phyloP scores from a whole-genome alignment of 2,113 vertebrate species.

The Natator depressus region DNA sequence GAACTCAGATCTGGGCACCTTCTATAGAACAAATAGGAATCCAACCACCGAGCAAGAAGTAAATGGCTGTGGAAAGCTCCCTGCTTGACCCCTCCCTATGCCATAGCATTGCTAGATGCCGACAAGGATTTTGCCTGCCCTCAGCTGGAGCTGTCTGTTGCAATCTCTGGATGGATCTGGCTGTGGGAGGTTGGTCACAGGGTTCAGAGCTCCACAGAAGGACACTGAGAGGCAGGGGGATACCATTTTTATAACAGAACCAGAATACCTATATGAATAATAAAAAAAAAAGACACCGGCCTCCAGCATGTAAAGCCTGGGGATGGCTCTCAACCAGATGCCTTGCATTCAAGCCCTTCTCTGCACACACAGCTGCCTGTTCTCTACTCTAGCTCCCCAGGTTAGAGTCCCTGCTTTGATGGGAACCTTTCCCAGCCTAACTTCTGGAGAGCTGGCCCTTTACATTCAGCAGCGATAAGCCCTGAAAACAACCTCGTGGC shows the following conservation, averaged over 20 bases:
- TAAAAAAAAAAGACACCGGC: too few species aligned
- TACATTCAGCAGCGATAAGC: neutral
- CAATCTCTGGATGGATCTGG: neutral
- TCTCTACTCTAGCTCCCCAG: rapidly evolving
- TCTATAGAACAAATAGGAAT: neutral
- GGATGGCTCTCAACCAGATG: too few species aligned
- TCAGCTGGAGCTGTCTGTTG: neutral
- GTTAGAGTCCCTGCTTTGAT: neutral
- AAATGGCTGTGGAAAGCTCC: neutral
- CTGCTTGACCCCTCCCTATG: too few species aligned
- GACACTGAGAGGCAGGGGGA: rapidly evolving
- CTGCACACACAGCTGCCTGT: neutral
- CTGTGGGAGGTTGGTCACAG: neutral
- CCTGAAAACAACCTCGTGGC: neutral
- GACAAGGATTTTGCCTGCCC: neutral
- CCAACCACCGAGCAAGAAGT: neutral
- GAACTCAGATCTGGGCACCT: neutral
- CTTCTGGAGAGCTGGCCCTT: neutral
- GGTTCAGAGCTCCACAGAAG: neutral
- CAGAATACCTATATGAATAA: too few species aligned
- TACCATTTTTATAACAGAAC: too few species aligned
- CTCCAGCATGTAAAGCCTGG: neutral
- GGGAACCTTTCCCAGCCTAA: rapidly evolving
- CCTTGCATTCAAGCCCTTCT: rapidly evolving
- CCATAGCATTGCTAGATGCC: too few species aligned